A percentile compares a stretch with the other conserved stretches of the same genome.
Conservation (phyloP, 2,797 vertebrate species). For the Neomorphus geoffroyi region DNA sequence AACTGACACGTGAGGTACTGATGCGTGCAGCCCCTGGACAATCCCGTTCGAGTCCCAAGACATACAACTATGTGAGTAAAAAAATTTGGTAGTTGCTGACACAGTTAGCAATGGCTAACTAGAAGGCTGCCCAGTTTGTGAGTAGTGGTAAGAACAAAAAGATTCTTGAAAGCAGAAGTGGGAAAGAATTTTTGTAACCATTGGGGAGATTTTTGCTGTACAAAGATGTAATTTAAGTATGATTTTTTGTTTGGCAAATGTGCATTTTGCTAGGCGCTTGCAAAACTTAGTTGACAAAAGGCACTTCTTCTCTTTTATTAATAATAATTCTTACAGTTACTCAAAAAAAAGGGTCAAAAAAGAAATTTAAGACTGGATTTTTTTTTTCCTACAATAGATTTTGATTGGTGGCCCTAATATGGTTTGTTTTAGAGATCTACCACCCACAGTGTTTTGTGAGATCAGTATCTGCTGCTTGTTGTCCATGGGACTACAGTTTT, state of each 20-base stretch:
- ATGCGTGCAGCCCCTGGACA: not conserved
- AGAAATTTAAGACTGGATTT: not conserved
- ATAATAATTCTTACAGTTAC: not conserved
- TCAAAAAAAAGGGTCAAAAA: not conserved
- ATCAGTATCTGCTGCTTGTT: slow-evolving; percentile 5
- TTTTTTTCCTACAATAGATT: slow-evolving; percentile 12
- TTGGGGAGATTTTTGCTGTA: not conserved
- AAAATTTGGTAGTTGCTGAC: not conserved
- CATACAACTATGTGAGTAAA: not conserved
- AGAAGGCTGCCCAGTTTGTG: not conserved
- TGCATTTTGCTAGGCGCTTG: slow-evolving; percentile 18
- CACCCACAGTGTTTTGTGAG: slow-evolving; percentile 25
- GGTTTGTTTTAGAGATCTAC: slow-evolving; percentile 40
- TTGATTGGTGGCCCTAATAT: slow-evolving; percentile 30
- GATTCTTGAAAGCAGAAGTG: not conserved
- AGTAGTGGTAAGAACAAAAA: slow-evolving; percentile 14
- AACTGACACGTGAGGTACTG: not conserved
- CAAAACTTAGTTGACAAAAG: not conserved
- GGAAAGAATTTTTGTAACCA: not conserved
- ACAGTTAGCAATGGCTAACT: not conserved
- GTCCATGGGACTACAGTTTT: slow-evolving; percentile 16
- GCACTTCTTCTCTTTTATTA: not conserved
- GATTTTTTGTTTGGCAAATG: not conserved
- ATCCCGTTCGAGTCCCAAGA: no score
- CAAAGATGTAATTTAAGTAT: slow-evolving; percentile 7